These are phyloP conservation scores for Erynnis tages DNA, from an alignment of 2,888 invertebrate species.

Conservation along the genomic window DNA sequence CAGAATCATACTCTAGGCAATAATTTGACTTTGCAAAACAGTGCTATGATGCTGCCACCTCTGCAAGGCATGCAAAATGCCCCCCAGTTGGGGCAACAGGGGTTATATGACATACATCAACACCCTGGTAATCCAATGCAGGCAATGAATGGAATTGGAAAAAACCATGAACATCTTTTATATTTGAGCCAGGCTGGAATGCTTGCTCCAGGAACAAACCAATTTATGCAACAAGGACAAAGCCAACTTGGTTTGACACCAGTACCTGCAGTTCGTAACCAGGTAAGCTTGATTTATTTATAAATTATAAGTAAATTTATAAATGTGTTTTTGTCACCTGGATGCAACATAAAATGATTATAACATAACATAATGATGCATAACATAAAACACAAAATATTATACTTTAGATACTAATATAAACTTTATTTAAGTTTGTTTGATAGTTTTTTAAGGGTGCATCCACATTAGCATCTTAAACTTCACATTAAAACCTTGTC, in stretches of 20 bases:
- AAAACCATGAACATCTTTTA: constrained; percentile 76
- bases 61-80: constrained; percentile 77
- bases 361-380: too few relatives aligned
- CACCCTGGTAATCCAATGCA: constrained; percentile 74
- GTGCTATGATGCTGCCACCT: constrained; percentile 76
- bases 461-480: too few relatives aligned
- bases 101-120: constrained; percentile 74
- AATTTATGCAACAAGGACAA: constrained; percentile 83
- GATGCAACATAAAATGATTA: too few relatives aligned
- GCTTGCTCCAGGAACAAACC: constrained; percentile 82
- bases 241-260: constrained; percentile 79
- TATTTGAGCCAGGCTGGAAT: constrained; percentile 78
- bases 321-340: not conserved
- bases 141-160: constrained; percentile 77
- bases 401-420: too few relatives aligned
- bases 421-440: too few relatives aligned
- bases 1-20: constrained; percentile 74
- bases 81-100: constrained; percentile 75
- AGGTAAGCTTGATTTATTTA: constrained; percentile 49
- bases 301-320: not conserved
- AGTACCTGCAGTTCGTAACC: constrained; percentile 72
- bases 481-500: too few relatives aligned
- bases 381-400: too few relatives aligned
- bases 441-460: too few relatives aligned
- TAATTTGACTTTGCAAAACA: constrained; percentile 68